Conservation (phyloP, 2,113 vertebrate genomes). For the Eubucco bourcierii region DNA sequence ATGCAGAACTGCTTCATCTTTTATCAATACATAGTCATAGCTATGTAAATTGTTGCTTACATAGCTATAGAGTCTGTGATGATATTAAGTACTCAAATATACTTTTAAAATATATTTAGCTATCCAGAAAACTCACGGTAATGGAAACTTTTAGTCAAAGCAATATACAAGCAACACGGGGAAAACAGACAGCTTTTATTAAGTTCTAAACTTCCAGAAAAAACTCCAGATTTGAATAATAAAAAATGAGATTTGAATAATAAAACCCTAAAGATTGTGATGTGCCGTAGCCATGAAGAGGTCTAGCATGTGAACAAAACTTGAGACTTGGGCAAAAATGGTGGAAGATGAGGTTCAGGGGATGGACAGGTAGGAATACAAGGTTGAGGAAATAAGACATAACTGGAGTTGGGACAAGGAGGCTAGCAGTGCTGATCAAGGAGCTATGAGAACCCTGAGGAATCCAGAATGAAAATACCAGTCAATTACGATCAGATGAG, state of each 20-base stretch:
- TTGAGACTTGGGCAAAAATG: background rate
- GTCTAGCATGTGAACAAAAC: background rate
- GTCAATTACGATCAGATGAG: background rate
- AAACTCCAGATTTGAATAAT: no score
- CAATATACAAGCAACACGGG: background rate
- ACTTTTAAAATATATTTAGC: background rate
- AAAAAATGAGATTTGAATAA: background rate
- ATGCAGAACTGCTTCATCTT: background rate
- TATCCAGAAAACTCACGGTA: background rate
- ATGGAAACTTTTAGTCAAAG: background rate
- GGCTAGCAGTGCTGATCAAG: background rate
- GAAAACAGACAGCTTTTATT: background rate
- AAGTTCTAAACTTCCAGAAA: background rate
- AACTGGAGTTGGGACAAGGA: background rate
- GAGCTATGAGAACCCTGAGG: background rate
- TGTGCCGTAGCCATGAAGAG: background rate
- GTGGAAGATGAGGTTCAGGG: background rate
- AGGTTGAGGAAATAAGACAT: background rate
- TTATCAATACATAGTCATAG: background rate
- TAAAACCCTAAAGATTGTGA: background rate
- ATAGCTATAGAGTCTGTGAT: background rate
- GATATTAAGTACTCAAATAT: background rate
- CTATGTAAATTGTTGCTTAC: background rate
- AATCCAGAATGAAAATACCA: background rate
- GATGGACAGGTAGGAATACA: fast-evolving